Evolutionary conservation across 2,797 vertebrate species (phyloP), one percentile per base, ranked within the genome.

Genomic region (Girardinus metallicus): DNA sequence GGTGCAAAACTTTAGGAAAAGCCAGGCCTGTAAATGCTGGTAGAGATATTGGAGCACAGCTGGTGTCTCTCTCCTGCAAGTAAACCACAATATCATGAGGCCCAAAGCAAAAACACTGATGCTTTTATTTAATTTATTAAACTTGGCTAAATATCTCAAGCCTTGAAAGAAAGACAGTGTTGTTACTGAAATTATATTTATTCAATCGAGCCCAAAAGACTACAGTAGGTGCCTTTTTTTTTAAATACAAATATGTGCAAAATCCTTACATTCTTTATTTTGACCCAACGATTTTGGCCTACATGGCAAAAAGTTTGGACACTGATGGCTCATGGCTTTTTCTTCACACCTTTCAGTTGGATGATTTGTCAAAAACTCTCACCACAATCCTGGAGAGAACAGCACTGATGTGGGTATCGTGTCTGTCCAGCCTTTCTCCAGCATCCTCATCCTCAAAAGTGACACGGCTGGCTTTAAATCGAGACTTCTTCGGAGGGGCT

Each of bases 351-450:
- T 57, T 39, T n/a, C 6, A 34, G 36, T 18, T 5, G 29, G 12
- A 8, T n/a, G 66, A 39, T n/a, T 78, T 79, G 36, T 73, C n/a
- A 57, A 55, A 13, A 60, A n/a, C 39, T 95, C 97, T 90, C 91
- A 98, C 99, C 90, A 99, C 93, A 74, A 99, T 99, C 93, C 94
- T 97, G 79, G 96, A 97, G 82, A 99, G 96, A 80, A 99, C 97
- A 26, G 97, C 97, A 76, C 96, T 99, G 95, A 99, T 95, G 85
- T 99, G 98, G 57, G 85, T 91, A 92, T 99, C 98, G 0, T 97
- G 95, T 82, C 77, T 94, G 83, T 97, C 97, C 85, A 99, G 81
- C 62, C 87, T 93, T 76, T 97, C 96, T 43, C 94, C 97, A 0
- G 96, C 89, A 86, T 98, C 97, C 78, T 97, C 97, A 82, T 96